Base-by-base conservation (phyloP, 1,140 invertebrate genomes). In the Chionoecetes opilio region DNA sequence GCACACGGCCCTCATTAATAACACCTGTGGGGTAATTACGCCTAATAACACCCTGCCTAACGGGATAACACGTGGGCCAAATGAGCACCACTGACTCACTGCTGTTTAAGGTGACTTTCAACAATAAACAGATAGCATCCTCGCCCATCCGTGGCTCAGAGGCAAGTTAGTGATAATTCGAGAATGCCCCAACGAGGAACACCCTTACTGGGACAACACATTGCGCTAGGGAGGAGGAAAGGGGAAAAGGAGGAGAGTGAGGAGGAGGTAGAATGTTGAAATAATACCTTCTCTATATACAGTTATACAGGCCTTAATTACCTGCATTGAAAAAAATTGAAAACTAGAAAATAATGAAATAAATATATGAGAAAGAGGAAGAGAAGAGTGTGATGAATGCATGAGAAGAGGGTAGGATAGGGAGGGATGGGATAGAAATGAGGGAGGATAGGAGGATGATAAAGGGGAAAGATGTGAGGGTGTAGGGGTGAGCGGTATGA, bases 11-110 rank as follows among this genome's bases (percentile, higher is more conserved):
- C 63, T 75, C 63, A 75, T 75, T 75, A 75, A 75, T 75, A 75
- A 75, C 63, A 75, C 63, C 63, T 75, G 63, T 75, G 63, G 63
- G 63, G n/a, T 75, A 75, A 75, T 75, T 75, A 75, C 63, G 63
- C n/a, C 63, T 75, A 75, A 75, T 75, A 75, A 75, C 63, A 75
- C 63, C 63, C n/a, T 75, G 63, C 63, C 63, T 75, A 75, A 75
- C n/a, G 63, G 63, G 63, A n/a, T 75, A 75, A 75, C 63, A 75
- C 63, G 63, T 75, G 63, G 63, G 6, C 63, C 63, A 75, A 75
- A 75, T 75, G 63, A n/a, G 63, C 21, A 75, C 63, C 63, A 11
- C 63, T 75, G 63, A 75, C n/a, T 75, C 63, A 75, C 63, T 26
- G 63, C 63, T n/a, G 21, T 75, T 75, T 75, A 75, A 75, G 63